Conservation (phyloP, 92 coral and sea anemone species). For the Pocillopora meandrina region DNA sequence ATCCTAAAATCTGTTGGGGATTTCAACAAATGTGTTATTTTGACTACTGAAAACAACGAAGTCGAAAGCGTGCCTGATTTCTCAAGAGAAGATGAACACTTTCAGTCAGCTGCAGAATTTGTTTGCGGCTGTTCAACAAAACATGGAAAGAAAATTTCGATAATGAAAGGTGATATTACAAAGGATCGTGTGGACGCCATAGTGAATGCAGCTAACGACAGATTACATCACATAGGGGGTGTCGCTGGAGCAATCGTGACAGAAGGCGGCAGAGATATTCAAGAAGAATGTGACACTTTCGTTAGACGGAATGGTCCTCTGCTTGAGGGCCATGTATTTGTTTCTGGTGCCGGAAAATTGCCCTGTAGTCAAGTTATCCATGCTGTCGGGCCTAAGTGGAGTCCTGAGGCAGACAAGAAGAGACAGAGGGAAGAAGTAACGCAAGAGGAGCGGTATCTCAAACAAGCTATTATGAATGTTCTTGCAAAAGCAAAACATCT, state of each 20-base stretch:
- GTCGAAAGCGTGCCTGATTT: background rate
- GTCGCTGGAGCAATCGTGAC: constrained; percentile 72
- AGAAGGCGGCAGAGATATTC: constrained; percentile 78
- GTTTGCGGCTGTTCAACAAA: constrained; percentile 51
- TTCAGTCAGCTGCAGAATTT: background rate
- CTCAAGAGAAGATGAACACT: background rate
- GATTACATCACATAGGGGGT: constrained; percentile 72
- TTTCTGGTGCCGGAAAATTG: constrained; percentile 56
- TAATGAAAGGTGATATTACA: constrained; percentile 78
- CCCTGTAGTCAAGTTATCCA: constrained; percentile 74
- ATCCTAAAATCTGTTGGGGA: constrained; percentile 32
- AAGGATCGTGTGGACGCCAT: constrained; percentile 71
- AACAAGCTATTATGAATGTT: constrained; percentile 27
- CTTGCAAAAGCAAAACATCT: constrained; percentile 37
- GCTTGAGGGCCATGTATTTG: constrained; percentile 56
- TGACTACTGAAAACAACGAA: constrained; percentile 13
- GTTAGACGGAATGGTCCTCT: constrained; percentile 33
- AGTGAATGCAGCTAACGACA: constrained; percentile 75
- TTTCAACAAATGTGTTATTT: constrained; percentile 39
- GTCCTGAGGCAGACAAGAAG: background rate
- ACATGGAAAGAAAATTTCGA: constrained; percentile 48
- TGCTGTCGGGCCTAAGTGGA: constrained; percentile 63
- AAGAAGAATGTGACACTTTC: constrained; percentile 55
- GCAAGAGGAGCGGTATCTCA: constrained; percentile 29
- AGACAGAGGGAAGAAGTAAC: background rate